These are phyloP conservation scores for Oscheius onirici DNA, from an alignment of 2,888 invertebrate genomes.

Conservation along the genomic window DNA sequence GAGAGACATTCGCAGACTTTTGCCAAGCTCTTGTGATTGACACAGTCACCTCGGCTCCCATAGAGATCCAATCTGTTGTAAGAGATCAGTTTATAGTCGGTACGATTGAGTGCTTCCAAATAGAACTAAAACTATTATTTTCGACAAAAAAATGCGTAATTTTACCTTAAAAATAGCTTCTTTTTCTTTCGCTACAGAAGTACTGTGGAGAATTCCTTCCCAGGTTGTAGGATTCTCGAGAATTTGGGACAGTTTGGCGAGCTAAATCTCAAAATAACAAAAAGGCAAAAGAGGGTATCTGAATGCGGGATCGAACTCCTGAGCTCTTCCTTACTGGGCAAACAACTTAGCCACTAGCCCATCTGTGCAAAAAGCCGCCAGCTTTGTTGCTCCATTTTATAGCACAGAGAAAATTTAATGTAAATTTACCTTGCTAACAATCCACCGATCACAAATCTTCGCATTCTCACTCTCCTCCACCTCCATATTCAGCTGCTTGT, in stretches of 20 bases:
- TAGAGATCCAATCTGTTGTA: slow-evolving; percentile 14
- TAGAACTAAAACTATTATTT: not conserved
- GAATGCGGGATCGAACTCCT: too few species aligned
- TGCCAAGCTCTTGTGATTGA: not conserved
- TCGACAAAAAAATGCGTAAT: not conserved
- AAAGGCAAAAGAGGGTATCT: too few species aligned
- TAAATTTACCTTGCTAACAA: too few species aligned
- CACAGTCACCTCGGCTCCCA: not conserved
- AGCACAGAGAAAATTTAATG: too few species aligned
- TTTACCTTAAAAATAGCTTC: not conserved
- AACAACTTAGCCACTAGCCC: too few species aligned
- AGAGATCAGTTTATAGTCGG: not conserved
- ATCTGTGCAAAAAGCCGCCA: too few species aligned
- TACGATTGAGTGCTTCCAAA: not conserved
- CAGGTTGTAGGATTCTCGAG: not conserved
- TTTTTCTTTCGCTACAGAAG: not conserved
- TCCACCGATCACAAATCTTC: not conserved
- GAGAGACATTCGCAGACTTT: too few species aligned
- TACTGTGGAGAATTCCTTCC: not conserved
- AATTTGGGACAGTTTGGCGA: not conserved
- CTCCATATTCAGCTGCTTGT: not conserved
- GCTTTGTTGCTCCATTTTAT: too few species aligned
- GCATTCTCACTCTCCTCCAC: not conserved
- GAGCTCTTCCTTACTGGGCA: too few species aligned
- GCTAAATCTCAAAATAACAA: not conserved